These are phyloP conservation scores for Himalopsyche phryganea DNA, from an alignment of 1,140 invertebrate genomes.

Conservation along the genomic window DNA sequence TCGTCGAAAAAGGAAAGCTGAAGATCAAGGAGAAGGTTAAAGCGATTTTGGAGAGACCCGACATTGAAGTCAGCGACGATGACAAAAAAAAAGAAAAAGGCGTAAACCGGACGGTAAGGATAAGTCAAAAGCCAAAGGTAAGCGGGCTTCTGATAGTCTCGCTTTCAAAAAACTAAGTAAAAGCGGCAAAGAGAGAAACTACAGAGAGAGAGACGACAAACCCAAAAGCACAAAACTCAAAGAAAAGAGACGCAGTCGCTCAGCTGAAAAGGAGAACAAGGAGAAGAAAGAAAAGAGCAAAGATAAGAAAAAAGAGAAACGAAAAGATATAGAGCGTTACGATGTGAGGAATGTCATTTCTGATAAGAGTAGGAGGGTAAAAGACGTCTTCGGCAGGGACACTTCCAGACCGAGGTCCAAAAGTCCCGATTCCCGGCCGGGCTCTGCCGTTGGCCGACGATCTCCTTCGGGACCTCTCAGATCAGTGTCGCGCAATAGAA, in stretches of 20 bases:
- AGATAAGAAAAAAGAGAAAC: conserved; percentile 63
- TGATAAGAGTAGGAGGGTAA: conserved; percentile 63
- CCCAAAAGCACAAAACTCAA: conserved; percentile 41
- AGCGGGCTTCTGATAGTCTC: conserved; percentile 45
- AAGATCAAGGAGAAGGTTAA: conserved; percentile 31
- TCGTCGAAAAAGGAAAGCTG: conserved; percentile 57
- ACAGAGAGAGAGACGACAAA: conserved; percentile 64
- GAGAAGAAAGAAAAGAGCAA: conserved; percentile 39
- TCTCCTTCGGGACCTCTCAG: conserved; percentile 37
- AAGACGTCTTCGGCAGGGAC: conserved; percentile 79
- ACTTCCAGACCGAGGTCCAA: conserved; percentile 44
- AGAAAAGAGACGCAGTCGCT: conserved; percentile 37
- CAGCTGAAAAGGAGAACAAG: conserved; percentile 45
- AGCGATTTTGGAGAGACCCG: conserved; percentile 40
- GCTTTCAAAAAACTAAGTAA: conserved; percentile 80
- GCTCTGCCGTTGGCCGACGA: conserved; percentile 35
- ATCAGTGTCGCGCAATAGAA: conserved; percentile 23
- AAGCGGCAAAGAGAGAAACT: conserved; percentile 75
- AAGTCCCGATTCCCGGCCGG: conserved; percentile 19
- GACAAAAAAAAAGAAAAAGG: conserved; percentile 43
- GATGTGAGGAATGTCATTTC: conserved; percentile 75
- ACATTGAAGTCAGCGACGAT: conserved; percentile 39
- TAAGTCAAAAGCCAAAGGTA: conserved; percentile 41
- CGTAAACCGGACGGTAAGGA: conserved; percentile 33
- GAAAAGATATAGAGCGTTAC: conserved; percentile 77